phyloP scores from a whole-genome alignment of 2,888 invertebrate genomes.

The Athalia rosae region DNA sequence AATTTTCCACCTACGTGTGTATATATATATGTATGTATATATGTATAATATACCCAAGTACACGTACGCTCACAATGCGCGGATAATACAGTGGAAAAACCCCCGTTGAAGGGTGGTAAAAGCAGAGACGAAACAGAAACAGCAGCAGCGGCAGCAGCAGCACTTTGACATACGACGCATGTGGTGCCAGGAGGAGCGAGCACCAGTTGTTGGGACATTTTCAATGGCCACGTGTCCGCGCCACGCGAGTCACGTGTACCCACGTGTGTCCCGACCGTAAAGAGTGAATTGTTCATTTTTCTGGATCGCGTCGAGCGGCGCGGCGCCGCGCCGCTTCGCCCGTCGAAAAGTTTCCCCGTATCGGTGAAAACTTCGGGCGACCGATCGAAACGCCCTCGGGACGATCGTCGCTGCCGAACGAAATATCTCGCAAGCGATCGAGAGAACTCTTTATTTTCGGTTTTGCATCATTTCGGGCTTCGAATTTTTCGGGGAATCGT shows the following conservation, averaged over 20 bases:
- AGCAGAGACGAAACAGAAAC: neutral
- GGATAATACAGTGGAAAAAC: neutral
- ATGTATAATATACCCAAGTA: too few relatives aligned
- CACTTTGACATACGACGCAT: conserved; percentile 49
- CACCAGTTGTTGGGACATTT: conserved; percentile 71
- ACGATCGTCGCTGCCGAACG: too few relatives aligned
- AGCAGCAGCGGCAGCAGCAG: neutral
- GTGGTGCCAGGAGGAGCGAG: conserved; percentile 65
- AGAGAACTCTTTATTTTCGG: too few relatives aligned
- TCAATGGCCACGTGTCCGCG: conserved; percentile 50
- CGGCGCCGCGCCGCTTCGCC: conserved; percentile 45
- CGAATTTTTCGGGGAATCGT: too few relatives aligned
- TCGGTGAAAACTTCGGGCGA: neutral
- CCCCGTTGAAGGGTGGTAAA: neutral
- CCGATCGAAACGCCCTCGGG: neutral
- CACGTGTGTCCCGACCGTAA: conserved; percentile 66
- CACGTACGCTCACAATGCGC: too few relatives aligned
- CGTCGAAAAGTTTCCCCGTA: too few relatives aligned
- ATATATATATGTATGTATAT: too few relatives aligned
- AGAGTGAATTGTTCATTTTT: conserved; percentile 72
- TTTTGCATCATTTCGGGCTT: too few relatives aligned
- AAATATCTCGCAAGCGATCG: too few relatives aligned
- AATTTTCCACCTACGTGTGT: too few relatives aligned
- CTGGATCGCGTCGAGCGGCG: too few relatives aligned
- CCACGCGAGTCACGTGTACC: conserved; percentile 64